These are phyloP conservation scores for Drosophila funebris DNA, from an alignment of 1,140 invertebrate genomes.

Conservation along the genomic window DNA sequence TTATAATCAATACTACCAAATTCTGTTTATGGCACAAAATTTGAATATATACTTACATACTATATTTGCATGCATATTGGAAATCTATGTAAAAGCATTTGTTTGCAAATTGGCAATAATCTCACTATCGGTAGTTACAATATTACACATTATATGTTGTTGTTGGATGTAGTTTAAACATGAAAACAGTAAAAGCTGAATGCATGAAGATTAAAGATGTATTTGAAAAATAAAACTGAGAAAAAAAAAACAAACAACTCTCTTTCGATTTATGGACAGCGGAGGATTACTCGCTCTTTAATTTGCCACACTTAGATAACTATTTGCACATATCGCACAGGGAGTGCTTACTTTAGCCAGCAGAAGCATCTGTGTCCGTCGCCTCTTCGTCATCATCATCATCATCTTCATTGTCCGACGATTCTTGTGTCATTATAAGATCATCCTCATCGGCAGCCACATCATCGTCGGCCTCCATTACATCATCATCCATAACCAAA, in stretches of 20 bases:
- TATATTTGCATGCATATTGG: slow-evolving; percentile 50
- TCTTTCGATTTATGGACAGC: slow-evolving; percentile 21
- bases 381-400: slow-evolving; percentile 29
- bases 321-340: background rate
- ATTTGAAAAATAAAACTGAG: slow-evolving; percentile 43
- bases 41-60: slow-evolving; percentile 31
- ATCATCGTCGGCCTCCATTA: slow-evolving; percentile 52
- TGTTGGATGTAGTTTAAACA: slow-evolving; percentile 70
- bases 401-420: slow-evolving; percentile 19
- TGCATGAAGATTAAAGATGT: slow-evolving; percentile 61
- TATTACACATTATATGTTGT: slow-evolving; percentile 62
- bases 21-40: slow-evolving; percentile 58
- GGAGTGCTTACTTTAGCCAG: slow-evolving; percentile 7
- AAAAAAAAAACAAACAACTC: slow-evolving; percentile 4
- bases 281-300: background rate
- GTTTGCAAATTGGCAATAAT: slow-evolving; percentile 52
- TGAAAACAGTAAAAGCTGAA: slow-evolving; percentile 41
- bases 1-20: slow-evolving; percentile 24
- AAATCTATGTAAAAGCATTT: slow-evolving; percentile 53
- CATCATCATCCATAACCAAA: slow-evolving; percentile 29
- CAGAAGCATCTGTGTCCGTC: slow-evolving; percentile 51
- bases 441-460: slow-evolving; percentile 50
- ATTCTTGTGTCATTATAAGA: slow-evolving; percentile 42
- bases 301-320: slow-evolving; percentile 2
- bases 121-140: slow-evolving; percentile 45